Evolutionary conservation across 2,797 vertebrate genomes (phyloP).

Genomic region (Anolis apletophallus): DNA sequence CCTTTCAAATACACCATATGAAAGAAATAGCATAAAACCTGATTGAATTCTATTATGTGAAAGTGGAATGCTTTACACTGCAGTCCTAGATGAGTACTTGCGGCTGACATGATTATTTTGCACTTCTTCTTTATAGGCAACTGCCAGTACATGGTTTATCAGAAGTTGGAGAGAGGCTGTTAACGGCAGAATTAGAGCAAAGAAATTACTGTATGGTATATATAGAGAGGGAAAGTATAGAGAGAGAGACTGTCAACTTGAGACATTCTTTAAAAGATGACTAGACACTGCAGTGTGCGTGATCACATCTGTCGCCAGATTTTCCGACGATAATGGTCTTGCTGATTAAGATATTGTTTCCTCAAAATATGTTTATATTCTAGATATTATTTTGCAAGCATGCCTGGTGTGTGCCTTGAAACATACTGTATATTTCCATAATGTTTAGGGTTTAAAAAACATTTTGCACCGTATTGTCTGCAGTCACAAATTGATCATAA

Average conservation of each 20-base stretch:
- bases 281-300: background rate
- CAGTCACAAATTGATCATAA: slow-evolving; percentile 3
- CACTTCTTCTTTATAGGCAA: slow-evolving; percentile 46
- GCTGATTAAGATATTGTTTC: background rate
- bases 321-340: background rate
- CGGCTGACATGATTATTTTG: slow-evolving; percentile 49
- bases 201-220: slow-evolving; percentile 29
- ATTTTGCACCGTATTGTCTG: slow-evolving; percentile 7
- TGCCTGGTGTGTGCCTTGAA: slow-evolving; percentile 21
- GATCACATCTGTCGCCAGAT: background rate
- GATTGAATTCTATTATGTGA: slow-evolving; percentile 58
- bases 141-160: slow-evolving; percentile 9
- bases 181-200: slow-evolving; percentile 40
- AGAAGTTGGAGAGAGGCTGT: slow-evolving; percentile 7
- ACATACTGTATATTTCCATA: slow-evolving; percentile 1
- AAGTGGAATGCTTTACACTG: slow-evolving; percentile 50
- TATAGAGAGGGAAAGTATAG: slow-evolving; percentile 33
- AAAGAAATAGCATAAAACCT: slow-evolving; percentile 60
- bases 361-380: slow-evolving; percentile 1
- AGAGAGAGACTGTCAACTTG: slow-evolving; percentile 31
- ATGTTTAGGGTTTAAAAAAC: slow-evolving; percentile 17
- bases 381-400: slow-evolving; percentile 27
- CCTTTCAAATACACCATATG: slow-evolving; percentile 55
- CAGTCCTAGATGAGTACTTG: slow-evolving; percentile 51
- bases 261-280: slow-evolving; percentile 28